Percentiles rank a stretch among this genome's conserved stretches.
Evolutionary conservation across 1,140 invertebrate genomes (phyloP).

Genomic region (Harpegnathos saltator): DNA sequence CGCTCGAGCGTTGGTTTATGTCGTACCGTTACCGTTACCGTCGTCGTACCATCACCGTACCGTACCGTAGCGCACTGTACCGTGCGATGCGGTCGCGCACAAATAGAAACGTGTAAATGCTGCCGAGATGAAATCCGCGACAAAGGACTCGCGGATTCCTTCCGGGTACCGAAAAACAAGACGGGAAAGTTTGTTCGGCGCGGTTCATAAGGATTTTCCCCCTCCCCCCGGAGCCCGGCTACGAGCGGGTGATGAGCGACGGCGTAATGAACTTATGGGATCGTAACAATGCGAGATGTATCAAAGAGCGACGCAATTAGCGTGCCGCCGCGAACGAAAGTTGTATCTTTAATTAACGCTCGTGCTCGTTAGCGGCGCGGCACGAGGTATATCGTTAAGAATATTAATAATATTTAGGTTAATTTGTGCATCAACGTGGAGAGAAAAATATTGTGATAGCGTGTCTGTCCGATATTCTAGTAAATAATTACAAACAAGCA

Average conservation of each 20-base stretch:
- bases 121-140: constrained; percentile 46
- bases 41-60: no score
- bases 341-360: constrained; percentile 43
- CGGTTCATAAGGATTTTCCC: constrained; percentile 1
- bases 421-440: no score
- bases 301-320: constrained; percentile 53
- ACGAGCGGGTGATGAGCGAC: constrained; percentile 20
- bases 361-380: constrained; percentile 34
- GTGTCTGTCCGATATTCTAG: no score
- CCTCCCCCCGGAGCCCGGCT: no score
- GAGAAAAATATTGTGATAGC: no score
- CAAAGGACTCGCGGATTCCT: constrained; percentile 43
- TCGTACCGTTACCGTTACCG: constrained; percentile 8
- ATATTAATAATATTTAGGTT: no score
- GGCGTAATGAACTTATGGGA: constrained; percentile 43
- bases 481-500: no score
- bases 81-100: neutral
- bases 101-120: constrained; percentile 45
- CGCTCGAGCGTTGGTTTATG: neutral
- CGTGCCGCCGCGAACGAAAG: constrained; percentile 23
- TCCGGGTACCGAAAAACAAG: constrained; percentile 25
- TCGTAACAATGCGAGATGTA: constrained; percentile 48
- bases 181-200: constrained; percentile 16
- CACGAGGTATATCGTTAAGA: neutral
- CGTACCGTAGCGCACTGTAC: neutral